Percentiles rank a stretch among this genome's conserved stretches.
Evolutionary conservation across 2,797 vertebrate species (phyloP).

Genomic region (Phoebastria nigripes): DNA sequence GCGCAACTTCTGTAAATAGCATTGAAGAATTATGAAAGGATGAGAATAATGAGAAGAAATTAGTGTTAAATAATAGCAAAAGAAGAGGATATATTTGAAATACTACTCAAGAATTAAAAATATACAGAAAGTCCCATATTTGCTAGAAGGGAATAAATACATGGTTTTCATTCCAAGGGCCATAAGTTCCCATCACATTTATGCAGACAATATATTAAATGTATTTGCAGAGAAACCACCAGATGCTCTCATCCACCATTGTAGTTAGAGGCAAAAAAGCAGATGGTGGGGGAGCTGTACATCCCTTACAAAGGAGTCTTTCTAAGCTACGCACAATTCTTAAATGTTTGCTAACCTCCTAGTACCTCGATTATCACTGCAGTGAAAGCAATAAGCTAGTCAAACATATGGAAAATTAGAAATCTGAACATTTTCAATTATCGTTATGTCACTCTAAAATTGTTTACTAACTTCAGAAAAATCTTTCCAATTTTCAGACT

Average conservation of each 20-base stretch:
- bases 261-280: neutral
- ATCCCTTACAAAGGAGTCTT: neutral
- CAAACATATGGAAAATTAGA: neutral
- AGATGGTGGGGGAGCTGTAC: neutral
- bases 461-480: neutral
- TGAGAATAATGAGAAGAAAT: neutral
- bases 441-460: neutral
- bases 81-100: neutral
- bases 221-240: neutral
- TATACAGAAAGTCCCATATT: neutral
- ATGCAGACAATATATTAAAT: neutral
- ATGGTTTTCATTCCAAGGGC: neutral
- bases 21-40: neutral
- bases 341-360: neutral
- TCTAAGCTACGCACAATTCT: neutral
- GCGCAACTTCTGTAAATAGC: neutral
- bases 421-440: neutral
- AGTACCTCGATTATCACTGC: neutral
- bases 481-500: neutral
- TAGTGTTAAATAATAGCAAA: neutral
- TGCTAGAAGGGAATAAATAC: neutral
- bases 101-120: neutral
- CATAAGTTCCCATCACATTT: neutral
- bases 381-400: neutral
- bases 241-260: neutral